A percentile compares a stretch with the other conserved stretches of the same genome.
phyloP scores from a whole-genome alignment of 53 echinoderm and acorn worm species.

The Arbacia lixula region DNA sequence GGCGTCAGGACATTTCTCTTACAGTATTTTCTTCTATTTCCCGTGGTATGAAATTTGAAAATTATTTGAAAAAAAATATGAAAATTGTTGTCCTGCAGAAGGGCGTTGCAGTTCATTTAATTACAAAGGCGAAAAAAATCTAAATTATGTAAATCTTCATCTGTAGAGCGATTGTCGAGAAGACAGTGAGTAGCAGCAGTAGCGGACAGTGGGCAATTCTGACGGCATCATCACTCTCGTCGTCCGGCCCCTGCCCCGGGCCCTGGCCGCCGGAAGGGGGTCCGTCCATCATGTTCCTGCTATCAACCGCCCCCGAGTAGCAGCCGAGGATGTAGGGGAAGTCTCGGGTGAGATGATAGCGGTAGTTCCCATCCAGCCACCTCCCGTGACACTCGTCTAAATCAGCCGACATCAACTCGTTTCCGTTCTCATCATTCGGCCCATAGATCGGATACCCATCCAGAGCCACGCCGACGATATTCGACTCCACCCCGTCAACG shows the following conservation, averaged over 20 bases:
- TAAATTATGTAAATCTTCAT: no score
- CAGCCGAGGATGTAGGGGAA: conserved; percentile 60
- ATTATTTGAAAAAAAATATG: no score
- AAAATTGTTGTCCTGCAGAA: no score
- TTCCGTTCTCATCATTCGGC: conserved; percentile 53
- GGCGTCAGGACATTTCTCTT: no score
- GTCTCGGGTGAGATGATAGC: conserved; percentile 49
- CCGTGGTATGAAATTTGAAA: no score
- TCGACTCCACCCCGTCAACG: not conserved
- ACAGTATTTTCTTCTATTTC: no score
- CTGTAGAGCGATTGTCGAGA: no score
- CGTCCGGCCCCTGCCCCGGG: not conserved
- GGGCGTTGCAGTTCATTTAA: no score
- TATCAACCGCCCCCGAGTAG: conserved; percentile 18
- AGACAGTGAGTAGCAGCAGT: no score
- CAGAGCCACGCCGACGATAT: conserved; percentile 48
- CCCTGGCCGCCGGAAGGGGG: not conserved
- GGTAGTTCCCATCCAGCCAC: conserved; percentile 32
- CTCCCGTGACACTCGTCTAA: conserved; percentile 53
- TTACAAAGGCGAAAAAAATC: no score
- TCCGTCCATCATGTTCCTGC: not conserved
- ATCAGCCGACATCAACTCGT: conserved; percentile 8
- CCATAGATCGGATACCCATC: conserved; percentile 65
- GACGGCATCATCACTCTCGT: not conserved
- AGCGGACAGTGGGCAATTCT: no score